Conservation (phyloP, 1,140 invertebrate genomes). For the Diabrotica undecimpunctata region DNA sequence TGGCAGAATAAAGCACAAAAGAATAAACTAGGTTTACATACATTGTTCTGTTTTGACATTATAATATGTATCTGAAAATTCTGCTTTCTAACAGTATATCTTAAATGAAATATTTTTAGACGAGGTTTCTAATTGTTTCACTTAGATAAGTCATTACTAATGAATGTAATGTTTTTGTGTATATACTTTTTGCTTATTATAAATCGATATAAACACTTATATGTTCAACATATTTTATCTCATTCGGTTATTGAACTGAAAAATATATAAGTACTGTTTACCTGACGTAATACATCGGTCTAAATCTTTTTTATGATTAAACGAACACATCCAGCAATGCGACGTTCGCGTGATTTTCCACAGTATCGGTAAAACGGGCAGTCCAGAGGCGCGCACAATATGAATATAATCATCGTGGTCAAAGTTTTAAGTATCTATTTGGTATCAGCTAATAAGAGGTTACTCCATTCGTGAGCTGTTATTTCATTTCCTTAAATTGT, state of each 20-base stretch:
- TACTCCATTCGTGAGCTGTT: neutral
- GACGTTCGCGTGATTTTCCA: constrained; percentile 1
- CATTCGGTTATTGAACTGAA: neutral
- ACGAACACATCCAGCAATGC: neutral
- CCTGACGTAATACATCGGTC: neutral
- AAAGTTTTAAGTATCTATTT: neutral
- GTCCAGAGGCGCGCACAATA: neutral
- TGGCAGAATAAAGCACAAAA: too few species aligned
- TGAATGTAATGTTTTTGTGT: too few species aligned
- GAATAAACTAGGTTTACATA: too few species aligned
- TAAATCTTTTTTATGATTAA: neutral
- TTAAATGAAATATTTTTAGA: too few species aligned
- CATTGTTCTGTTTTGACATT: too few species aligned
- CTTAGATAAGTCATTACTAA: too few species aligned
- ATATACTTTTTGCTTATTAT: too few species aligned
- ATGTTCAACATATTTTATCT: too few species aligned
- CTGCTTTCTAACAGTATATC: too few species aligned
- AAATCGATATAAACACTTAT: too few species aligned
- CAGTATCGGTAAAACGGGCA: neutral
- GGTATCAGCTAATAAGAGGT: neutral
- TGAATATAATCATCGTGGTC: neutral
- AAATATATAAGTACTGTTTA: neutral
- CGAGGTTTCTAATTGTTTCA: too few species aligned
- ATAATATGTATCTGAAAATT: too few species aligned
- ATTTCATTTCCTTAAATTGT: neutral